These are phyloP conservation scores for Planiliza haematocheilus DNA, from an alignment of 2,113 vertebrate species.

Conservation along the genomic window DNA sequence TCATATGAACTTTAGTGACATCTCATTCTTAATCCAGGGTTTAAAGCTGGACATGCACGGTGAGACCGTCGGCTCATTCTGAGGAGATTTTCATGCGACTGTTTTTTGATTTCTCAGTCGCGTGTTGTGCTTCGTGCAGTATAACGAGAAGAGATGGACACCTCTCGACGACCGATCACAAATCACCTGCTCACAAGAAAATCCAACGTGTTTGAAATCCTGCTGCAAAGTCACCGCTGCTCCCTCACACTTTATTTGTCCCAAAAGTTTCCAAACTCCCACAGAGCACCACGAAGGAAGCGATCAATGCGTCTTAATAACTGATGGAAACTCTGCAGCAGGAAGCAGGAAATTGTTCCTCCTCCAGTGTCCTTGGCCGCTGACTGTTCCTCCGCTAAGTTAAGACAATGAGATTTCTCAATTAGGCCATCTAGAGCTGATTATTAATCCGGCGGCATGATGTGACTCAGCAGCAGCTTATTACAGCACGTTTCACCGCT, in stretches of 20 bases:
- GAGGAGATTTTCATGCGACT: no score
- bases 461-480: constrained; percentile 52
- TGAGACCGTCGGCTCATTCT: no score
- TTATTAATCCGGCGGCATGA: constrained; percentile 53
- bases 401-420: constrained; percentile 66
- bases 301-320: constrained; percentile 54
- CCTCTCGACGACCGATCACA: no score
- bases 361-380: constrained; percentile 60
- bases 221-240: constrained; percentile 17
- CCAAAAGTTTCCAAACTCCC: constrained; percentile 25
- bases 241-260: constrained; percentile 24
- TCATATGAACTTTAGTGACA: no score
- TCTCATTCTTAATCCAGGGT: no score
- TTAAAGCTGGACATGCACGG: no score
- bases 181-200: no score
- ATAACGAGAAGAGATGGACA: no score
- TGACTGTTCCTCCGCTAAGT: constrained; percentile 48
- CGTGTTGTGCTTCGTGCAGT: no score
- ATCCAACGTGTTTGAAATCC: no score
- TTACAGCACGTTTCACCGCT: constrained; percentile 23
- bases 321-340: constrained; percentile 42
- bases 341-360: constrained; percentile 61
- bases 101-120: no score
- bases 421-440: constrained; percentile 60
- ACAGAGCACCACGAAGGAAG: constrained; percentile 2